Evolutionary conservation across 1,140 invertebrate species (phyloP), one percentile per base, ranked within the genome.

Genomic region (Drosophila erecta): DNA sequence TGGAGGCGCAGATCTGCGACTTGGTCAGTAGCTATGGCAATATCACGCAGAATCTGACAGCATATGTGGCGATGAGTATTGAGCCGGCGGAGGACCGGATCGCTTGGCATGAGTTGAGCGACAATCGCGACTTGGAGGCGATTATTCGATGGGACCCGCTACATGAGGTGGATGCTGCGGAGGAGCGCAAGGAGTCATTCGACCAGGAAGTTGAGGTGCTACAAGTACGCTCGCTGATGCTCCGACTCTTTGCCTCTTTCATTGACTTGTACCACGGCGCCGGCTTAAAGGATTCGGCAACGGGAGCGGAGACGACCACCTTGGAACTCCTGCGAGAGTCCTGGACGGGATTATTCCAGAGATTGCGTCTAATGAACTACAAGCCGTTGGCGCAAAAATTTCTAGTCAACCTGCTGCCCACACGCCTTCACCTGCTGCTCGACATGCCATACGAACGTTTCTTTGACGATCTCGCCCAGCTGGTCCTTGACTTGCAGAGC

Each of bases 1-100:
- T 96, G 17, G 97, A 98, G 92, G 95, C 95, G 62, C 95, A 96
- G 92, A 92, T 98, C 27, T 93, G 97, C 30, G 96, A 96, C 90
- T 92, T 98, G 61, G 94, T 96, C 7, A 79, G 79, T 59, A 76
- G 90, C 12, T 91, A 81, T 56, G 92, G 91, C 15, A 85, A 76
- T 53, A 57, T 90, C 1, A 74, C 77, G 53, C 91, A 92, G 43
- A 92, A 92, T 74, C 62, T 92, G 0, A 61, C 67, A 0, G 64
- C 84, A 1, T 92, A 87, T 62, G 49, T 90, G 14, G 90, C 91
- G 22, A 89, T 93, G 85, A 92, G 92, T 55, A 93, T 93, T 77
- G 92, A 93, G 30, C 92, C 93, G 7, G 80, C 92, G 69, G 93
- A 94, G 70, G 81, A 93, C 79, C 77, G 90, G 8, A 92, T 94